Evolutionary conservation across 2,888 invertebrate genomes (phyloP), one percentile per base, ranked within the genome.

Genomic region (Cataglyphis cursor): DNA sequence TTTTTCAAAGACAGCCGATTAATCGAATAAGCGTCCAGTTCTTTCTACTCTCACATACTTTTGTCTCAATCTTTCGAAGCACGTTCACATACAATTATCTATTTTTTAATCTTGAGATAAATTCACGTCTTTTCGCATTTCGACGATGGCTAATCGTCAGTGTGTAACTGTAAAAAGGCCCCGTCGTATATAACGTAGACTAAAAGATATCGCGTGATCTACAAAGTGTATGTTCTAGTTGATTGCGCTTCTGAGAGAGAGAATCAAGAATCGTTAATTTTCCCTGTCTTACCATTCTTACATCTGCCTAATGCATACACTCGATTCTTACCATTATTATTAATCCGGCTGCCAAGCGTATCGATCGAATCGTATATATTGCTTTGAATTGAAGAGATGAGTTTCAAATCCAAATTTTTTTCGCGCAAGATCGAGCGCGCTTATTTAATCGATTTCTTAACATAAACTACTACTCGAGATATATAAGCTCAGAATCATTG

Each of bases 251-350:
- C 28, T 57, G 21, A 59, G 38, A 51, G 15, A 41, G 38, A 44
- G 28, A 51, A 66, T 73, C 38, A 59, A 74, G 35, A n/a, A 44
- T 70, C 48, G 35, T 66, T 80, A 81, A 65, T 66, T 66, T 74
- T 72, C 62, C 64, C 48, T 59, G 35, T 35, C 41, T 70, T 51
- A 21, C 73, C 82, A 81, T 70, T 62, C 73, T 65, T 72, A 82
- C 84, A 74, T 68, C 73, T 54, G 66, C 70, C 73, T 82, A 62
- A 81, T 59, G 54, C 66, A 65, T 78, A 88, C 65, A 86, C 81
- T 87, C 82, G 86, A 84, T 83, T 78, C 75, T 83, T 86, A 88
- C n/a, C 54, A 80, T 85, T 78, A 83, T 48, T 72, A 59, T 57
- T 68, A 70, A 41, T 82, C 82, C 72, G 83, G 68, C 59, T 74